Conservation (phyloP, 1,140 invertebrate species). For the Lordiphosa collinella region DNA sequence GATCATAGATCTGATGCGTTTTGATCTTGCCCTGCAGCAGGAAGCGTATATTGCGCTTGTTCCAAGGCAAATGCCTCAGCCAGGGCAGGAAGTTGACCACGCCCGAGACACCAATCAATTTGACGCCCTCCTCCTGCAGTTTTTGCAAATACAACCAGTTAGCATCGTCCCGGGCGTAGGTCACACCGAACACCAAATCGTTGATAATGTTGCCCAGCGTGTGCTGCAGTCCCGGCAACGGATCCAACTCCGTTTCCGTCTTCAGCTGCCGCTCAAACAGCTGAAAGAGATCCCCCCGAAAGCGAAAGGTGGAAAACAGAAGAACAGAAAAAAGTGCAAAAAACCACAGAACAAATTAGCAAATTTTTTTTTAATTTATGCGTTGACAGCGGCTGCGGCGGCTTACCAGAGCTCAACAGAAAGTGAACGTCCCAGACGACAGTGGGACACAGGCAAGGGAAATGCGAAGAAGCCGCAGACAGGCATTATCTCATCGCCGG, state of each 20-base stretch:
- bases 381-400: slow-evolving; percentile 13
- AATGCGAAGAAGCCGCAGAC: neutral
- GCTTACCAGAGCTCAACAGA: slow-evolving; percentile 2
- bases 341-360: slow-evolving; percentile 33
- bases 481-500: neutral
- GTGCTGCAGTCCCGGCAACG: slow-evolving; percentile 82
- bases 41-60: slow-evolving; percentile 81
- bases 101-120: slow-evolving; percentile 89
- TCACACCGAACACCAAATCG: slow-evolving; percentile 87
- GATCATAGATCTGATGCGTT: slow-evolving; percentile 86
- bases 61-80: slow-evolving; percentile 81
- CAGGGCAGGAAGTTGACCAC: slow-evolving; percentile 91
- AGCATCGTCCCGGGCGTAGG: slow-evolving; percentile 84
- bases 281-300: neutral
- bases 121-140: slow-evolving; percentile 88
- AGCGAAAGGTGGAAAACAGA: neutral
- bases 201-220: slow-evolving; percentile 89
- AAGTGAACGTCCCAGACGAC: slow-evolving; percentile 12
- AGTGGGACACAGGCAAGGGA: neutral
- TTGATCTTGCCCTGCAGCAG: slow-evolving; percentile 85
- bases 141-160: slow-evolving; percentile 87
- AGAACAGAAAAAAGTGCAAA: neutral
- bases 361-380: slow-evolving; percentile 47
- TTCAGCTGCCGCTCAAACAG: slow-evolving; percentile 16
- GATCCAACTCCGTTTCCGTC: slow-evolving; percentile 42